Evolutionary conservation across 2,797 vertebrate genomes (phyloP).

Genomic region (Sphaeramia orbicularis): DNA sequence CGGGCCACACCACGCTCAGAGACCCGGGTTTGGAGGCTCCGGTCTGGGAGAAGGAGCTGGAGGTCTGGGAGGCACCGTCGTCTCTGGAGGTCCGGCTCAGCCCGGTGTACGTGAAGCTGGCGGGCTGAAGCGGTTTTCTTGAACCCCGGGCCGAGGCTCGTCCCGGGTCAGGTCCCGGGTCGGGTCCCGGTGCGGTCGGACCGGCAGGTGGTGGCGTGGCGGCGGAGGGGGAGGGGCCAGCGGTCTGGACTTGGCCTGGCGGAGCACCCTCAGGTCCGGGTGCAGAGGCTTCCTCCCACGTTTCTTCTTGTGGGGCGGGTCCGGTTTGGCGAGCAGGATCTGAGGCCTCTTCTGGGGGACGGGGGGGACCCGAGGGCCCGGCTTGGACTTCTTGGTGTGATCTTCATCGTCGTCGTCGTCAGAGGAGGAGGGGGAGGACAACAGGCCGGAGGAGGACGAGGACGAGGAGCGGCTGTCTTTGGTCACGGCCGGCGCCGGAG

Average conservation of each 20-base stretch:
- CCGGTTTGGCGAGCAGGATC: constrained; percentile 89
- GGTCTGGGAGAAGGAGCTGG: constrained; percentile 65
- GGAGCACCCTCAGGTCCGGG: constrained; percentile 87
- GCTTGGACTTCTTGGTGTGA: constrained; percentile 84
- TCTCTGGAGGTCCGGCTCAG: constrained; percentile 67
- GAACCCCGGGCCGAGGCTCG: constrained; percentile 62
- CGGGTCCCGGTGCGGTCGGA: constrained; percentile 81
- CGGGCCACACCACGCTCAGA: constrained; percentile 64
- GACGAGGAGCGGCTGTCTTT: constrained; percentile 73
- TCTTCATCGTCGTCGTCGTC: constrained; percentile 85
- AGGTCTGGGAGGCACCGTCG: constrained; percentile 46
- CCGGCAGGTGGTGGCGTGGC: constrained; percentile 82
- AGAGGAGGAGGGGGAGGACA: constrained; percentile 78
- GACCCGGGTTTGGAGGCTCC: constrained; percentile 47
- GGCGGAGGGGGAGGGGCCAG: constrained; percentile 13
- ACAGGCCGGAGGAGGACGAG: constrained; percentile 75
- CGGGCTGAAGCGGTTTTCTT: constrained; percentile 85
- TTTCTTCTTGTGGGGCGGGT: constrained; percentile 87
- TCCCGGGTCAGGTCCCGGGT: too few relatives aligned
- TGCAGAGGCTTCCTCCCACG: constrained; percentile 91
- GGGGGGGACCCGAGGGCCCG: constrained; percentile 85
- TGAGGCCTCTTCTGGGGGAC: constrained; percentile 93
- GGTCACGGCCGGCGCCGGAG: constrained; percentile 21
- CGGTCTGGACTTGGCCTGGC: constrained; percentile 78
- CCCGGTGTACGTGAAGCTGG: constrained; percentile 84